Base-by-base conservation (phyloP, 2,888 invertebrate genomes). In the Drosophila merina region DNA sequence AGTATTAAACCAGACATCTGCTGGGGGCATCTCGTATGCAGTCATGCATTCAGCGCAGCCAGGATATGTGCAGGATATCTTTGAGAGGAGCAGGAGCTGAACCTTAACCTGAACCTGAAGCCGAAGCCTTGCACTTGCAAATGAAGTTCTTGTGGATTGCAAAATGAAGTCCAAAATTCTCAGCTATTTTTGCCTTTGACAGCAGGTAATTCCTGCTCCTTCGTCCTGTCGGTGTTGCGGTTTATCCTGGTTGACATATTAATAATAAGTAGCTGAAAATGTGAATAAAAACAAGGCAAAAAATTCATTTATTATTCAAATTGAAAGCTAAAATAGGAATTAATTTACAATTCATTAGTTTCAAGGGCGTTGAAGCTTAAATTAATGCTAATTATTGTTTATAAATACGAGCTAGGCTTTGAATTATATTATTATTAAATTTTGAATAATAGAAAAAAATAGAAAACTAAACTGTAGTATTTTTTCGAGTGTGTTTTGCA, bases 81-180 rank as follows among this genome's bases (percentile, higher is more conserved):
- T 44, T 38, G 9, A 30, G 47, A 33, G 40, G 6, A 25, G 20
- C 20, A 20, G 20, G 20, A 20, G 20, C 20, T 2, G 20, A 20
- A 20, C 20, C 20, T 2, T 1, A 20, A 20, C 20, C 20, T 20
- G 20, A 20, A 20, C 20, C 20, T 20, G 20, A 20, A 30, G 66
- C 56, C 54, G 72, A 57, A 33, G 70, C 71, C 64, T 70, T 67
- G 51, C 72, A 59, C 57, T 74, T 55, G 72, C 85, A 87, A 84
- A 82, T 86, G 82, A 83, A 83, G 85, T 87, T 76, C 85, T 69
- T 87, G 82, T 72, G 82, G 79, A 66, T 76, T 60, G 69, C 72
- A 70, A 77, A 77, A 81, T 86, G 60, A 86, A 86, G 87, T 81
- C 75, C 75, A 73, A 77, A 50, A 67, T 57, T 71, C 51, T 68